Base-by-base conservation (phyloP, 2,113 vertebrate genomes). In the Anolis sagrei region DNA sequence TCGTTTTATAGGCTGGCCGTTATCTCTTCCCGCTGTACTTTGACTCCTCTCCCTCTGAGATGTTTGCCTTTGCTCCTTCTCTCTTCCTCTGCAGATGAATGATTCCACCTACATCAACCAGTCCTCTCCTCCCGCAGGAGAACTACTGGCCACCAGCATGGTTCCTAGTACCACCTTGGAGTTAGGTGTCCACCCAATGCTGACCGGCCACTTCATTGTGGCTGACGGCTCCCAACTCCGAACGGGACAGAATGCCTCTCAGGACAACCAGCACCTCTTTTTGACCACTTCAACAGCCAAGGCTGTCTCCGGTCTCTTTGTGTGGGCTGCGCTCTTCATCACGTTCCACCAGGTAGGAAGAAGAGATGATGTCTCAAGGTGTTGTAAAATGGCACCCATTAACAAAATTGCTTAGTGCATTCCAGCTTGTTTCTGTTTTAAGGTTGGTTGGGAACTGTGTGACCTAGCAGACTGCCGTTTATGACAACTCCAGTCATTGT, bases 341-440 rank as follows among this genome's bases (percentile, higher is more conserved):
- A 99, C 98, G 4, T 97, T 98, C 93, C 97, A 99, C 94, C 98
- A 99, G 98, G 98, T 99, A 95, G 36, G 83, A 18, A 18, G 54
- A 18, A 54, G 51, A 5, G 9, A 54, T 54, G 51, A 54, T 14
- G 10, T 54, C 51, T 54, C 51, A 54, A 14, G n/a, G n/a, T 54
- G 51, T 2, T 54, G 14, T 10, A 54, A 54, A 54, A 54, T 54
- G n/a, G n/a, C n/a, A n/a, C n/a, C 11, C 14, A 54, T 54, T 54
- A 54, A 14, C 51, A 10, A 54, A 54, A 54, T 54, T 2, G 9
- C 51, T 54, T 54, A 54, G 51, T 13, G 51, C 9, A 54, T 44
- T 44, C 39, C 39, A 44, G 5, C 39, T 44, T 44, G 39, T 44
- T 44, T 2, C 39, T 44, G 5, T 44, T 44, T 44, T 44, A 44